phyloP scores from a whole-genome alignment of 2,888 invertebrate genomes.

The Xylota segnis region DNA sequence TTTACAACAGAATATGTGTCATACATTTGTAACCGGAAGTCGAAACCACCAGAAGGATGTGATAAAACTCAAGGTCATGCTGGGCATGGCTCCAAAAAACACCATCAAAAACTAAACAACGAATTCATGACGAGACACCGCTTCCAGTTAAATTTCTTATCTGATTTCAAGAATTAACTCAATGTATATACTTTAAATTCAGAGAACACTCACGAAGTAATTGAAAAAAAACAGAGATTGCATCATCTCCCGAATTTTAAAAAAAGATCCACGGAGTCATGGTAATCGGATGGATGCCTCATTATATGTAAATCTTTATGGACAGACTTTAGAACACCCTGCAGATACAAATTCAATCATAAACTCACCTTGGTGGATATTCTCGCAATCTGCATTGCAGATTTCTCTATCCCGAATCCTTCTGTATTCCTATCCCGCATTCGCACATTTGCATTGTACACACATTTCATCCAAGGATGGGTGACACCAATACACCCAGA shows the following conservation, averaged over 20 bases:
- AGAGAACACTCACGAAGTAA: not conserved
- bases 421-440: slow-evolving; percentile 8
- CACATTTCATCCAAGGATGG: slow-evolving; percentile 2
- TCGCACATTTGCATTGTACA: slow-evolving; percentile 13
- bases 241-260: not conserved
- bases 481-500: slow-evolving; percentile 12
- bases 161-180: no score
- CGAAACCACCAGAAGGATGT: no score
- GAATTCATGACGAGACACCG: not conserved
- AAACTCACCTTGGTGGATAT: slow-evolving; percentile 10
- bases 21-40: no score
- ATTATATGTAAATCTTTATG: not conserved
- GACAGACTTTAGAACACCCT: slow-evolving; percentile 2
- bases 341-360: not conserved
- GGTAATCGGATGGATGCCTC: not conserved
- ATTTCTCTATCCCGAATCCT: slow-evolving; percentile 28
- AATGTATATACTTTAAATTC: not conserved
- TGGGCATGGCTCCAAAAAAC: not conserved
- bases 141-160: not conserved
- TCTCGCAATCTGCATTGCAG: slow-evolving; percentile 37
- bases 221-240: not conserved
- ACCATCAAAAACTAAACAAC: not conserved
- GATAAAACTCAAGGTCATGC: not conserved
- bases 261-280: not conserved
- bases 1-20: no score